Conservation (phyloP, 2,888 invertebrate genomes). For the Drosophila paranaensis region DNA sequence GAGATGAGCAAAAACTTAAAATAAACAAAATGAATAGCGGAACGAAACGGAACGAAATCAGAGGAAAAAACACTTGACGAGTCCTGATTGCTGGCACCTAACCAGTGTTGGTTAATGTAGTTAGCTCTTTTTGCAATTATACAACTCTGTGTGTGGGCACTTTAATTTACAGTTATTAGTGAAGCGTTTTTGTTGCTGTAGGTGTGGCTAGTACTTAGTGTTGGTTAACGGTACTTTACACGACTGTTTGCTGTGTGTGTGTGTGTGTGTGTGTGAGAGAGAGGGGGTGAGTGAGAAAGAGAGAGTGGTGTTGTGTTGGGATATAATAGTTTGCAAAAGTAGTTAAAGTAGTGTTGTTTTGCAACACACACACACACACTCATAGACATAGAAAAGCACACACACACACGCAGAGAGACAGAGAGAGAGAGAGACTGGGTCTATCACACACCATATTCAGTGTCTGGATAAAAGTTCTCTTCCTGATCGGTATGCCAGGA, state of each 20-base stretch:
- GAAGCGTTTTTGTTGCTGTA: conserved; percentile 37
- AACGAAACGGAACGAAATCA: conserved; percentile 20
- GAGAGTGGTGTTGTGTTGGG: conserved; percentile 30
- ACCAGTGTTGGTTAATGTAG: conserved; percentile 70
- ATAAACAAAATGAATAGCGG: conserved; percentile 28
- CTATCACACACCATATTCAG: conserved; percentile 84
- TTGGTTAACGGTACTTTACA: conserved; percentile 63
- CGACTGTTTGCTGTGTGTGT: conserved; percentile 28
- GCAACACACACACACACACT: conserved; percentile 30
- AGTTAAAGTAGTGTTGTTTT: conserved; percentile 61
- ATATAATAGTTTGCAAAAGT: conserved; percentile 34
- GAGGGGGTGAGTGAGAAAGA: conserved; percentile 8
- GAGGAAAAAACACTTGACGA: conserved; percentile 28
- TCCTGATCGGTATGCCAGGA: conserved; percentile 93
- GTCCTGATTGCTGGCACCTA: conserved; percentile 31
- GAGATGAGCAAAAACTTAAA: conserved; percentile 19
- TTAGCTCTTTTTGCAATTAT: conserved; percentile 48
- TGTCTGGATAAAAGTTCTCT: conserved; percentile 84
- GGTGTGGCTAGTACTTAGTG: conserved; percentile 40
- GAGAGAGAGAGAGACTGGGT: background rate
- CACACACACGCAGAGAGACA: conserved; percentile 21
- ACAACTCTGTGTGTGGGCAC: conserved; percentile 31
- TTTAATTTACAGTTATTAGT: conserved; percentile 69
- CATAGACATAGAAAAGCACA: conserved; percentile 33
- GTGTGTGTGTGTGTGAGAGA: too few relatives aligned